A percentile compares a stretch with the other conserved stretches of the same genome.
phyloP scores from a whole-genome alignment of 2,113 vertebrate species.

The Myrmecophaga tridactyla region DNA sequence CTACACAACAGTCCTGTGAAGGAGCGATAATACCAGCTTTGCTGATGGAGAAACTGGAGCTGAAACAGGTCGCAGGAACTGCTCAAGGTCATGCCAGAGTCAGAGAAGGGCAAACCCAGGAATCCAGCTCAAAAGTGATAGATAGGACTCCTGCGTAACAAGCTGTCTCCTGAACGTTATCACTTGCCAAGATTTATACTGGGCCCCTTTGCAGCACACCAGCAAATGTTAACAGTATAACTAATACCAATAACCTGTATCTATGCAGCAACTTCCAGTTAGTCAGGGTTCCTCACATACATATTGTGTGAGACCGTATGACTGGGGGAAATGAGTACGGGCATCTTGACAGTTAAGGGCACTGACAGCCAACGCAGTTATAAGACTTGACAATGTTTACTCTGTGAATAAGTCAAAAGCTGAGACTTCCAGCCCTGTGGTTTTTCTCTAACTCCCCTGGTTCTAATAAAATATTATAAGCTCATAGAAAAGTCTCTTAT shows the following conservation, averaged over 20 bases:
- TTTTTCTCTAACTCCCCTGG: neutral
- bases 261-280: neutral
- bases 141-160: neutral
- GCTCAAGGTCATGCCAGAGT: neutral
- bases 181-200: neutral
- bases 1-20: too few species aligned
- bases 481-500: neutral
- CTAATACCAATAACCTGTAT: fast-evolving
- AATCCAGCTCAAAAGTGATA: neutral
- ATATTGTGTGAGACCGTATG: fast-evolving
- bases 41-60: neutral
- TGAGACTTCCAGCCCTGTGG: too few species aligned
- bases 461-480: neutral
- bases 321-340: neutral
- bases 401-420: too few species aligned
- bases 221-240: neutral
- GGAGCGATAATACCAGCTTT: neutral
- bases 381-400: too few species aligned
- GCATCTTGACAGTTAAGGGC: neutral
- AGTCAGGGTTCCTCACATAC: neutral
- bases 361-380: fast-evolving
- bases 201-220: neutral
- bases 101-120: neutral
- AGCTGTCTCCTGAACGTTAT: neutral
- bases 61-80: neutral